Base-by-base conservation (phyloP, 1,140 invertebrate genomes). In the Apis dorsata region DNA sequence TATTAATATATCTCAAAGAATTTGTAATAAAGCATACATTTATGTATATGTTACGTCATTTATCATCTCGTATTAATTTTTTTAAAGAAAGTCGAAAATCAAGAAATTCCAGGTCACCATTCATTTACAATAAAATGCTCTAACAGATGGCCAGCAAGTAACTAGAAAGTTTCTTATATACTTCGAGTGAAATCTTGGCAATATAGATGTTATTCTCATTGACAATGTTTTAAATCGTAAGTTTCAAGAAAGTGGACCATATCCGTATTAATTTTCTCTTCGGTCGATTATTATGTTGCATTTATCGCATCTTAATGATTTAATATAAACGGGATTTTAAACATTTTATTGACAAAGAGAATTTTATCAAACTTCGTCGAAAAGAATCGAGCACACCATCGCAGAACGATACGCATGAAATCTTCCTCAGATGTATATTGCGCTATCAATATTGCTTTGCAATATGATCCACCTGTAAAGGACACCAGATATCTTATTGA, bases 391-490 rank as follows among this genome's bases (percentile, higher is more conserved):
- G 4, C 34, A 34, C 44, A 2, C 11, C 4, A 2, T 1, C 44
- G n/a, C 9, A 19, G 17, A n/a, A 19, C 11, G 24, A 57, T 70
- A 11, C 49, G 63, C 66, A 19, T 19, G 72, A 84, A 79, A 55
- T 83, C 76, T 68, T 86, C 44, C 17, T 21, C 57, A 68, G 24
- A 44, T 19, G 11, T 34, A 28, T 70, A 69, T 28, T 21, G 15
- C 51, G 51, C 74, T 79, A 79, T 65, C 68, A 57, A 83, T 83
- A 65, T 8, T n/a, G 34, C 28, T 65, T 79, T 51, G 86, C 68
- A 87, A 87, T 34, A 79, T 44, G 85, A 88, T 87, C 76, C 86
- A 87, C 83, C 82, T 88, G 86, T 72, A 79, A 87, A 85, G 71
- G 74, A 79, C 79, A 79, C 85, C 59, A 21, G 86, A 85, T 88